Base-by-base conservation (phyloP, 2,888 invertebrate species). In the Drosophila percnosoma region DNA sequence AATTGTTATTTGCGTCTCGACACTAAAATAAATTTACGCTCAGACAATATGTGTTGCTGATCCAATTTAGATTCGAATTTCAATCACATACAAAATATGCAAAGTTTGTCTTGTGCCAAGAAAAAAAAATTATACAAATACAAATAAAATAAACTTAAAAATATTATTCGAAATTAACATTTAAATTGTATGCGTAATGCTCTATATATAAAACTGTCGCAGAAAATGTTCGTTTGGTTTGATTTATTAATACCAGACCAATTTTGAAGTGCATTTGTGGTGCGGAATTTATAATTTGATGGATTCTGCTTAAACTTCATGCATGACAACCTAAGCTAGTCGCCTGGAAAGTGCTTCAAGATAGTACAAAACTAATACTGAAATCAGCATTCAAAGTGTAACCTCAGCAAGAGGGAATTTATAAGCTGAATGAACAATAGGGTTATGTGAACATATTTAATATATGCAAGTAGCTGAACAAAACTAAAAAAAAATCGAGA, bases 51-150 rank as follows among this genome's bases (percentile, higher is more conserved):
- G 55, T 73, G 62, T 59, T 59, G 48, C 27, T 82, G 90, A 81
- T 81, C 77, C 75, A 79, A 83, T 87, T 87, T 75, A 29, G 53
- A 52, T 88, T 77, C 34, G n/a, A 57, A 81, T 76, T 71, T 62
- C 67, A 62, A 69, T 48, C 65, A 34, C 52, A 70, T 76, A 83
- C 81, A 81, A 87, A 72, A 72, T 77, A 85, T 83, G 81, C 90
- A 73, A 59, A 77, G 70, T 85, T 81, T 89, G 86, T 85, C 90
- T 89, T 87, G 90, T 89, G 86, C 88, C 90, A 83, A 84, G 15
- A 27, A 38, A 38, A 18, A 24, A 27, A 36, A 53, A 34, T 21
- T 42, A 42, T 34, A 18, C 21, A 83, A 42, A 15, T 45, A n/a
- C 4, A 10, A 8, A 71, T 34, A 40, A 61, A 60, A 66, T 58